These are phyloP conservation scores for Bombus soroeensis DNA, from an alignment of 1,140 invertebrate genomes.

Conservation along the genomic window DNA sequence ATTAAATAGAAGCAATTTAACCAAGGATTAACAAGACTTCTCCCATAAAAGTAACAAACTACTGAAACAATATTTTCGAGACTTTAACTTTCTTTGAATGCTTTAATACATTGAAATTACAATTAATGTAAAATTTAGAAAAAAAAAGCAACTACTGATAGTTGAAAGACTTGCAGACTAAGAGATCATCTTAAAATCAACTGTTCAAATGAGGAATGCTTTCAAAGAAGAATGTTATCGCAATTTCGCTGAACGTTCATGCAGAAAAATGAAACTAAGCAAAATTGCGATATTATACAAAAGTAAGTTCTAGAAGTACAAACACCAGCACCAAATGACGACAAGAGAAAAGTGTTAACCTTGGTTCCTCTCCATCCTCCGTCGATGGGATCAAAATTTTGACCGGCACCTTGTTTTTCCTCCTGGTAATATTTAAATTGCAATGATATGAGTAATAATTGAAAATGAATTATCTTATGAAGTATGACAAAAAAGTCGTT, in stretches of 20 bases:
- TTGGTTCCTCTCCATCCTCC: slow-evolving; percentile 77
- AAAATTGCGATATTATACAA: slow-evolving; percentile 36
- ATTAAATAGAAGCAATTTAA: slow-evolving; percentile 10
- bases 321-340: slow-evolving; percentile 72
- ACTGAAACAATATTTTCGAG: neutral
- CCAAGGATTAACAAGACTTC: slow-evolving; percentile 51
- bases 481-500: slow-evolving; percentile 20
- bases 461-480: slow-evolving; percentile 25
- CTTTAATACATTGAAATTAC: neutral
- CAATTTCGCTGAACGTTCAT: slow-evolving; percentile 38
- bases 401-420: slow-evolving; percentile 81
- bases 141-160: slow-evolving; percentile 24
- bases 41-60: slow-evolving; percentile 8
- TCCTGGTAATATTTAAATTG: slow-evolving; percentile 78
- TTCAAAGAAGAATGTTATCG: slow-evolving; percentile 26
- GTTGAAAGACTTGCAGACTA: slow-evolving; percentile 20
- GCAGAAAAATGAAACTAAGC: slow-evolving; percentile 48
- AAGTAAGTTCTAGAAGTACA: slow-evolving; percentile 42
- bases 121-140: neutral
- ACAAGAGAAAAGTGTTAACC: slow-evolving; percentile 77
- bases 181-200: slow-evolving; percentile 10
- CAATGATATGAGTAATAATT: slow-evolving; percentile 36
- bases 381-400: slow-evolving; percentile 80
- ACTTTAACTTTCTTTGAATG: slow-evolving; percentile 18
- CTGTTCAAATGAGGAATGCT: neutral